Percentiles rank a stretch among this genome's conserved stretches.
Conservation (phyloP, 2,113 vertebrate species). For the Archocentrus centrarchus region DNA sequence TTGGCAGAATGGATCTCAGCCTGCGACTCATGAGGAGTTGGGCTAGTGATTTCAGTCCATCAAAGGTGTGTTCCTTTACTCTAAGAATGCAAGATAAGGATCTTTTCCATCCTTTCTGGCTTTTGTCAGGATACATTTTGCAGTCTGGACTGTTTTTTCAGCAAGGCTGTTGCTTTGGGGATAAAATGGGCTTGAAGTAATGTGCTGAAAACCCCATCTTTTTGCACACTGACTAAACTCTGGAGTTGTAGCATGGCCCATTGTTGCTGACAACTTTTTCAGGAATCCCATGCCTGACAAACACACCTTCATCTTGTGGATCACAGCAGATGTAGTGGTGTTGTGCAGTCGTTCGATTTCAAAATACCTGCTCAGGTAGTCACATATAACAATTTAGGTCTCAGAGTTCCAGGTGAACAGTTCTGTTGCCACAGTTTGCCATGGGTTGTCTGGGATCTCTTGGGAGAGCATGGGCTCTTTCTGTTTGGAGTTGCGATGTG, state of each 20-base stretch:
- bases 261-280: not conserved
- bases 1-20: not conserved
- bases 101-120: not conserved
- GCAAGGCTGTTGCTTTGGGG: not conserved
- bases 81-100: not conserved
- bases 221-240: not conserved
- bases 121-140: not conserved
- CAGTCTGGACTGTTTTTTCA: not conserved
- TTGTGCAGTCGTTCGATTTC: not conserved
- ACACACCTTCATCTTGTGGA: not conserved
- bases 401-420: not conserved
- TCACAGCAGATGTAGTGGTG: not conserved
- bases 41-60: not conserved
- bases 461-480: not conserved
- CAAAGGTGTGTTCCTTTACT: not conserved
- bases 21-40: not conserved
- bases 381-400: not conserved
- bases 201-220: not conserved
- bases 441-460: not conserved
- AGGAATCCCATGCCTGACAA: not conserved
- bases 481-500: not conserved
- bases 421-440: not conserved
- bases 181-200: not conserved
- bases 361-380: constrained; percentile 4
- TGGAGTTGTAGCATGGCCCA: not conserved